Conservation (phyloP, 2,797 vertebrate species). For the Anguilla marmorata region DNA sequence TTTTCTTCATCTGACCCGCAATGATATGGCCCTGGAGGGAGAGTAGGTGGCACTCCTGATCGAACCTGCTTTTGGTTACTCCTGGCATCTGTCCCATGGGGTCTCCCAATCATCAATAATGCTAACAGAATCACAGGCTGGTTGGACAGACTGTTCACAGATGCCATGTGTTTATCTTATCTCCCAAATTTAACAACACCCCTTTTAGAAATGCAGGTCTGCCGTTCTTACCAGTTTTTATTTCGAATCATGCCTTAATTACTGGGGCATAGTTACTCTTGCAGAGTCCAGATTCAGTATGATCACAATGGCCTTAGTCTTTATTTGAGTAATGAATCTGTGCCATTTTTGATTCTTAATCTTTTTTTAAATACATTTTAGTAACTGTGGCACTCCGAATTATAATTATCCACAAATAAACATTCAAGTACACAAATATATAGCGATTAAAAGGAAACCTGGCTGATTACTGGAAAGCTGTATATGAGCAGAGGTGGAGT, state of each 20-base stretch:
- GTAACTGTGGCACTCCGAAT: not conserved
- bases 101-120: not conserved
- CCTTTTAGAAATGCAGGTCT: not conserved
- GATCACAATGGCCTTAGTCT: not conserved
- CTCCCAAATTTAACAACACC: not conserved
- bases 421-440: not conserved
- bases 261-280: not conserved
- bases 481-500: not conserved
- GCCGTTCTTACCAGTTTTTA: not conserved
- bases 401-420: not conserved
- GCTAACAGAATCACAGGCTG: not conserved
- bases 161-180: not conserved
- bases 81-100: not conserved
- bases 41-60: not conserved
- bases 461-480: not conserved
- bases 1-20: not conserved
- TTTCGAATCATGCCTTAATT: not conserved
- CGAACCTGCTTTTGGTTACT: constrained; percentile 10
- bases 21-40: constrained; percentile 6
- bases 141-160: not conserved
- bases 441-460: not conserved
- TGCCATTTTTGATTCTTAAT: not conserved
- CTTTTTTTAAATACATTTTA: not conserved
- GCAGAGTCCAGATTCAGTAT: not conserved
- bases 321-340: not conserved